These are phyloP conservation scores for Caenorhabditis angaria DNA, from an alignment of 2,888 invertebrate genomes.

Conservation along the genomic window DNA sequence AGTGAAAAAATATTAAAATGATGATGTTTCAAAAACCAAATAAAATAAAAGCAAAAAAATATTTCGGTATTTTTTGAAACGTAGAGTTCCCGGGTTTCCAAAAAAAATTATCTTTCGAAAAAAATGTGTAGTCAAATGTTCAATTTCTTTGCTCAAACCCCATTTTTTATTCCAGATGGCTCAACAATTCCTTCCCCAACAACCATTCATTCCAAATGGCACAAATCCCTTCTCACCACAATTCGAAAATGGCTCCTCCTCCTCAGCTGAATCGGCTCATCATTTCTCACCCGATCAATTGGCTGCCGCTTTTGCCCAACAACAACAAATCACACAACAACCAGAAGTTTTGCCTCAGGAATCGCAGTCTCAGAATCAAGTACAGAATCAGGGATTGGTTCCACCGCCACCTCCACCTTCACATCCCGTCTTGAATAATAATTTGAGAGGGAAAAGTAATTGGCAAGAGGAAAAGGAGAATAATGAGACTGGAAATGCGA, in stretches of 20 bases:
- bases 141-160: background rate
- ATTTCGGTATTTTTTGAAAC: too few relatives aligned
- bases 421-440: conserved; percentile 48
- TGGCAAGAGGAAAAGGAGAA: conserved; percentile 56
- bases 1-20: background rate
- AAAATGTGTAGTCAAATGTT: background rate
- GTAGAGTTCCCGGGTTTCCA: background rate
- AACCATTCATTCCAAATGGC: conserved; percentile 20
- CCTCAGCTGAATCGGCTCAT: conserved; percentile 5
- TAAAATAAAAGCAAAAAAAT: too few relatives aligned
- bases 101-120: background rate
- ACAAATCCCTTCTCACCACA: conserved; percentile 34
- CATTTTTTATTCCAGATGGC: conserved; percentile 27
- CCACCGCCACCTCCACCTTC: conserved; percentile 56
- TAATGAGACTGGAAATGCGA: conserved; percentile 24
- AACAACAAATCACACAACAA: conserved; percentile 32
- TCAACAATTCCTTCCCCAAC: conserved; percentile 14
- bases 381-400: conserved; percentile 11
- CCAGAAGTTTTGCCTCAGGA: conserved; percentile 1
- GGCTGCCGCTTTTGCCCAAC: conserved; percentile 41
- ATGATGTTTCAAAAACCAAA: background rate
- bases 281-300: conserved; percentile 45
- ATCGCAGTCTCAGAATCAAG: background rate
- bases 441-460: conserved; percentile 13
- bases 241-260: background rate